phyloP scores from a whole-genome alignment of 2,113 vertebrate genomes.

The Steatornis caripensis region DNA sequence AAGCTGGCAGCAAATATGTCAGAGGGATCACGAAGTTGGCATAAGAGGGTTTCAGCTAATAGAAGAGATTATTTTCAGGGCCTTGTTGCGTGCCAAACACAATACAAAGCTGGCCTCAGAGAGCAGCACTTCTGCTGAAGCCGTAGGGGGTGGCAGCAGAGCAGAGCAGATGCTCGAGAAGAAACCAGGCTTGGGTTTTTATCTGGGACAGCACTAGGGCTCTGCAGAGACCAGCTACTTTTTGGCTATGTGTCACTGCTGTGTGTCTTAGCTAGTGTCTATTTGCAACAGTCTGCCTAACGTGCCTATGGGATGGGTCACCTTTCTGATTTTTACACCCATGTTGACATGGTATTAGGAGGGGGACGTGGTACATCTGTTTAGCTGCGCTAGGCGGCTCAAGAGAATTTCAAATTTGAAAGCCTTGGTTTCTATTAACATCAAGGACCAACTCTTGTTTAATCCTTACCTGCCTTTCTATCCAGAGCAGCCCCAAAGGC shows the following conservation, averaged over 20 bases:
- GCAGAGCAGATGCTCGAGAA: not conserved
- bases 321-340: not conserved
- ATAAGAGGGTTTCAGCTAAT: constrained; percentile 52
- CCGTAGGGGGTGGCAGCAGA: not conserved
- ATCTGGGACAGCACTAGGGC: not conserved
- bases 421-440: not conserved
- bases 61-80: constrained; percentile 67
- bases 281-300: accelerated
- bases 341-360: accelerated
- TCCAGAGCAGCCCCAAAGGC: not conserved
- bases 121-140: constrained; percentile 34
- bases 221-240: not conserved
- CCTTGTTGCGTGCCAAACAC: constrained; percentile 5
- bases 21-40: constrained; percentile 59
- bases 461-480: not conserved
- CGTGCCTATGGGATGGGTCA: not conserved
- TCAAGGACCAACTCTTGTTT: not conserved
- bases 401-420: not conserved
- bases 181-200: not conserved
- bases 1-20: constrained; percentile 51
- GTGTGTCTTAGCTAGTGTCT: not conserved
- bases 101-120: constrained; percentile 53
- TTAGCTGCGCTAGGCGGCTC: not conserved
- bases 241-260: not conserved
- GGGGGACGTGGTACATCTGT: not conserved